Evolutionary conservation across 2,797 vertebrate genomes (phyloP).

Genomic region (Cirrhinus molitorella): DNA sequence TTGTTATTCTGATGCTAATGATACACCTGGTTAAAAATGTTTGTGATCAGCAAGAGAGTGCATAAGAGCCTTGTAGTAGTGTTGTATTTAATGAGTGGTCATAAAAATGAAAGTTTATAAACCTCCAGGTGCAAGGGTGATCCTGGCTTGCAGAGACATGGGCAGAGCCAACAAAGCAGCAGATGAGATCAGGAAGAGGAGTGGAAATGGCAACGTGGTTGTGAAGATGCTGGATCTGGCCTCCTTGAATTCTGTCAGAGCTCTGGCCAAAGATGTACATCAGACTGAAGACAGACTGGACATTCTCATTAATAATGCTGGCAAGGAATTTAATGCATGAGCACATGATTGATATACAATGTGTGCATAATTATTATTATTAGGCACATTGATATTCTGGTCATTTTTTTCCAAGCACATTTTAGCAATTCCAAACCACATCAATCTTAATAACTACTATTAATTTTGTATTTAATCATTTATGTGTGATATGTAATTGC

Average conservation of each 20-base stretch:
- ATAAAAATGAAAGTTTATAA: neutral
- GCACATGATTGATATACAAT: neutral
- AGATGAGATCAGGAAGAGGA: slow-evolving; percentile 74
- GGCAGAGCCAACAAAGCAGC: slow-evolving; percentile 70
- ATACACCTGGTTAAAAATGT: neutral
- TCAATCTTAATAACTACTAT: too few species aligned
- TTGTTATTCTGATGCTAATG: neutral
- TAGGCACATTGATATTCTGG: too few species aligned
- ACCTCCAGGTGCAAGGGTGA: slow-evolving; percentile 75
- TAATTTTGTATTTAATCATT: too few species aligned
- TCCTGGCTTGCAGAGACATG: slow-evolving; percentile 79
- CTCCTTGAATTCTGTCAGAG: slow-evolving; percentile 75
- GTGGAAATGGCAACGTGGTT: slow-evolving; percentile 75
- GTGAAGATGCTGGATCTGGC: slow-evolving; percentile 76
- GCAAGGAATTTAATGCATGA: slow-evolving; percentile 6
- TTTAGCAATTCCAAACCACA: too few species aligned
- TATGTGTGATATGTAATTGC: too few species aligned
- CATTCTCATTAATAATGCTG: slow-evolving; percentile 81
- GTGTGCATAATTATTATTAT: too few species aligned
- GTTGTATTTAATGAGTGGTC: neutral
- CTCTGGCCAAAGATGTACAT: slow-evolving; percentile 71
- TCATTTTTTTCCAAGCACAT: too few species aligned
- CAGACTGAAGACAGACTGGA: slow-evolving; percentile 73
- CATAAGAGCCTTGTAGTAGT: neutral
- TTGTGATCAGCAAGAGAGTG: neutral